These are phyloP conservation scores for Pseudomyrmex cubaensis DNA, from an alignment of 1,140 invertebrate species.

Conservation along the genomic window DNA sequence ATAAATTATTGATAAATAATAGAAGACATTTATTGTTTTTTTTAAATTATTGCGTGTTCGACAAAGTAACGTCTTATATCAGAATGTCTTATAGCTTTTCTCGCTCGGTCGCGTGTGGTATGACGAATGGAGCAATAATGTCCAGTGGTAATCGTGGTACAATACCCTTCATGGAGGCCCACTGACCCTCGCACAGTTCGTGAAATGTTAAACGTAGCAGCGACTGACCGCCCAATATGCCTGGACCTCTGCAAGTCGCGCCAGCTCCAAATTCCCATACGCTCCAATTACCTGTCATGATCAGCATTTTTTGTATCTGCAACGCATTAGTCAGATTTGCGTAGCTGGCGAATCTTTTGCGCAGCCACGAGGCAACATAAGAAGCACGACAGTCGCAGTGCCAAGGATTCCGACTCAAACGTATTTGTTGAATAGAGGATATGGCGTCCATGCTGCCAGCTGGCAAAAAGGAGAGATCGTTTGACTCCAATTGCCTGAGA, in stretches of 20 bases:
- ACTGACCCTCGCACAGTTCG: conserved; percentile 92
- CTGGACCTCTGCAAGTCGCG: conserved; percentile 91
- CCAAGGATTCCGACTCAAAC: conserved; percentile 93
- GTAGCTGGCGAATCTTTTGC: conserved; percentile 75
- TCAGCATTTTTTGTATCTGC: conserved; percentile 21
- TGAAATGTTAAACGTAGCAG: conserved; percentile 91
- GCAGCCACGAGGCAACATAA: conserved; percentile 89
- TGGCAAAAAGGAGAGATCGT: conserved; percentile 91
- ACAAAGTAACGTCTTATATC: too few relatives aligned
- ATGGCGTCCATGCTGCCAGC: conserved; percentile 89
- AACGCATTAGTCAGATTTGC: conserved; percentile 33
- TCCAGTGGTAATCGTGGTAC: conserved; percentile 88
- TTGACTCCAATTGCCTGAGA: conserved; percentile 91
- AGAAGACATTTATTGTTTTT: too few relatives aligned
- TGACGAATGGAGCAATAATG: not conserved
- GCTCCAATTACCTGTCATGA: conserved; percentile 62
- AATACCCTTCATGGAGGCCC: conserved; percentile 93
- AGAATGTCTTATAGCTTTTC: not conserved
- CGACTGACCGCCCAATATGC: conserved; percentile 88
- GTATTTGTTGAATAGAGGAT: conserved; percentile 89
- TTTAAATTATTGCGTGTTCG: too few relatives aligned
- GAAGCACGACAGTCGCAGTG: conserved; percentile 93
- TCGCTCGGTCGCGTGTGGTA: not conserved
- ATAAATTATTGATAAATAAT: too few relatives aligned
- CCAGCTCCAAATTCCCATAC: conserved; percentile 88